Percentiles rank a stretch among this genome's conserved stretches.
These are phyloP conservation scores for Cynopterus sphinx DNA, from an alignment of 2,797 vertebrate genomes.

Conservation along the genomic window DNA sequence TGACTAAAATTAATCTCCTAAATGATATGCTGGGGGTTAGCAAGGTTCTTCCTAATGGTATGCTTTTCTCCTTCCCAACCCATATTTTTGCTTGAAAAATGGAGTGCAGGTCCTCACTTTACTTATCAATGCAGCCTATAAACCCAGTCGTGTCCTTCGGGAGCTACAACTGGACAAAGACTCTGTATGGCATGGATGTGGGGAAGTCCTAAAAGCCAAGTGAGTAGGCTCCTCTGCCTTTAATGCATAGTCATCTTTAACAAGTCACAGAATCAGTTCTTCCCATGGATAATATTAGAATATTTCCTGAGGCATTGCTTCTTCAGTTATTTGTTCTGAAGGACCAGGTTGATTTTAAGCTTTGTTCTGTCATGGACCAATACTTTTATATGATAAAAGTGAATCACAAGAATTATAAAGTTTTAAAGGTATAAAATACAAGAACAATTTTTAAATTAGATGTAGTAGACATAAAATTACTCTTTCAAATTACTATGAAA, in stretches of 20 bases:
- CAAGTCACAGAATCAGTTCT: neutral
- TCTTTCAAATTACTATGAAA: neutral
- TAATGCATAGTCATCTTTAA: neutral
- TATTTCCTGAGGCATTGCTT: neutral
- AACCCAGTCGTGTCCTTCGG: conserved; percentile 96
- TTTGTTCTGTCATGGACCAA: neutral
- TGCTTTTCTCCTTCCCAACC: conserved; percentile 1
- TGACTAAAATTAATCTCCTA: conserved; percentile 73
- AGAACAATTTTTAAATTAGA: neutral
- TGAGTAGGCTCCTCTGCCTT: conserved; percentile 82
- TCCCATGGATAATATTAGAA: neutral
- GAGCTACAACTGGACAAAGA: conserved; percentile 98
- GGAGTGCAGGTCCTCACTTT: conserved; percentile 92
- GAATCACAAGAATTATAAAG: neutral
- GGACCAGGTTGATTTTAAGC: neutral
- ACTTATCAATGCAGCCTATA: conserved; percentile 98
- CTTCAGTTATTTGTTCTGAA: neutral
- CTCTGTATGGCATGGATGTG: conserved; percentile 95
- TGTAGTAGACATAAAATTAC: neutral
- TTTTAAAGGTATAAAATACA: neutral
- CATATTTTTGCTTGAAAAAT: conserved; percentile 42
- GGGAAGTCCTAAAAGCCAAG: conserved; percentile 99
- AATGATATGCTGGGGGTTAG: conserved; percentile 48
- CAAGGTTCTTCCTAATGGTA: conserved; percentile 48
- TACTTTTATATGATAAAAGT: conserved; percentile 5